Evolutionary conservation across 2,113 vertebrate genomes (phyloP).

Genomic region (Chlamydotis undulata): DNA sequence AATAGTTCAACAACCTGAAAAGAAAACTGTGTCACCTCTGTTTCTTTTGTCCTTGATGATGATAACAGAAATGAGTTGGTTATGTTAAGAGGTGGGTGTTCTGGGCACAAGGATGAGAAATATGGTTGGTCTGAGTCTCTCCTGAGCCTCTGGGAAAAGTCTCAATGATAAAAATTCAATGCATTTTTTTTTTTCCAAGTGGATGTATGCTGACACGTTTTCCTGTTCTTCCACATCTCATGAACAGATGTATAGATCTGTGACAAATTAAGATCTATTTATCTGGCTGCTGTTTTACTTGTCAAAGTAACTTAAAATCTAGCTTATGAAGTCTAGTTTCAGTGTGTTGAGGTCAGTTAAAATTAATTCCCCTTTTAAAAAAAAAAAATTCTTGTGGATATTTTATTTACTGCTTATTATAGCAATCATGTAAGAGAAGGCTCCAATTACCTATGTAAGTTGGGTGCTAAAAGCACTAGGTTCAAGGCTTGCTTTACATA

Average conservation of each 20-base stretch:
- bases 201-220: background rate
- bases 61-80: background rate
- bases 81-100: background rate
- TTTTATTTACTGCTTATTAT: background rate
- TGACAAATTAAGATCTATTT: background rate
- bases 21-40: rapidly evolving
- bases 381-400: background rate
- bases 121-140: background rate
- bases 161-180: background rate
- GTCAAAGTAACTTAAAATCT: background rate
- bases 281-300: background rate
- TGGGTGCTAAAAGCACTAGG: background rate
- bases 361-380: background rate
- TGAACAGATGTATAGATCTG: background rate
- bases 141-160: background rate
- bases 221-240: background rate
- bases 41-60: background rate
- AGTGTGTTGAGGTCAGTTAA: background rate
- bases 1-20: background rate
- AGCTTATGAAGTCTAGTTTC: background rate
- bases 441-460: background rate
- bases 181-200: background rate
- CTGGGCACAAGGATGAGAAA: background rate
- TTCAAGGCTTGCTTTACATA: background rate
- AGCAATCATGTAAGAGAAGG: background rate